Evolutionary conservation across 1,140 invertebrate species (phyloP).

Genomic region (Lucilia sericata): DNA sequence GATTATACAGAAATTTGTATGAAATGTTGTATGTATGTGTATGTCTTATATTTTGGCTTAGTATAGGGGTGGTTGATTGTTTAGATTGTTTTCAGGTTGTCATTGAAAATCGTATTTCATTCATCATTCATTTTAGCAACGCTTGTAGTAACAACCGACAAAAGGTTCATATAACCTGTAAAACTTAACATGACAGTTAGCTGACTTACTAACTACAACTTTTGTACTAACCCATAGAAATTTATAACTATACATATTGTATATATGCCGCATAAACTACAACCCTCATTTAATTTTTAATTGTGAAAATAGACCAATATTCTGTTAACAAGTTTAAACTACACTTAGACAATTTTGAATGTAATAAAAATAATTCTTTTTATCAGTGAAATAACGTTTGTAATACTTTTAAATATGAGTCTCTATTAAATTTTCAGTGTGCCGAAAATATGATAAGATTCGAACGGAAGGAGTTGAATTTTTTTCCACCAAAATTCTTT

Average conservation of each 20-base stretch:
- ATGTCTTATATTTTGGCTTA: neutral
- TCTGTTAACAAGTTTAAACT: neutral
- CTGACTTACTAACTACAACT: conserved; percentile 9
- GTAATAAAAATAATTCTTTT: neutral
- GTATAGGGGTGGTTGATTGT: conserved; percentile 37
- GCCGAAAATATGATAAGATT: too few relatives aligned
- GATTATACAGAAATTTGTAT: too few relatives aligned
- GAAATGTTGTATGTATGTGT: too few relatives aligned
- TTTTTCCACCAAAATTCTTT: too few relatives aligned
- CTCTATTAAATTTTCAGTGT: too few relatives aligned
- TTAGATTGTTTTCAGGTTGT: conserved; percentile 48
- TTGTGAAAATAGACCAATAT: neutral
- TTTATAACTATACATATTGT: neutral
- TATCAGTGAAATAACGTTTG: too few relatives aligned
- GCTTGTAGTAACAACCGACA: conserved; percentile 18
- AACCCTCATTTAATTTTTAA: neutral
- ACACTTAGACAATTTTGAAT: neutral
- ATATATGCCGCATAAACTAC: neutral
- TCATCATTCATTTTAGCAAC: conserved; percentile 56
- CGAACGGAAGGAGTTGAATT: too few relatives aligned
- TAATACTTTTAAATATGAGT: too few relatives aligned
- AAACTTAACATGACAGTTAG: conserved; percentile 21
- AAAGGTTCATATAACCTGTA: conserved; percentile 40
- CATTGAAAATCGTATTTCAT: conserved; percentile 65
- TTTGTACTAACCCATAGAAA: neutral